phyloP scores from a whole-genome alignment of 1,140 invertebrate genomes.

The Mesaphorura yosii region DNA sequence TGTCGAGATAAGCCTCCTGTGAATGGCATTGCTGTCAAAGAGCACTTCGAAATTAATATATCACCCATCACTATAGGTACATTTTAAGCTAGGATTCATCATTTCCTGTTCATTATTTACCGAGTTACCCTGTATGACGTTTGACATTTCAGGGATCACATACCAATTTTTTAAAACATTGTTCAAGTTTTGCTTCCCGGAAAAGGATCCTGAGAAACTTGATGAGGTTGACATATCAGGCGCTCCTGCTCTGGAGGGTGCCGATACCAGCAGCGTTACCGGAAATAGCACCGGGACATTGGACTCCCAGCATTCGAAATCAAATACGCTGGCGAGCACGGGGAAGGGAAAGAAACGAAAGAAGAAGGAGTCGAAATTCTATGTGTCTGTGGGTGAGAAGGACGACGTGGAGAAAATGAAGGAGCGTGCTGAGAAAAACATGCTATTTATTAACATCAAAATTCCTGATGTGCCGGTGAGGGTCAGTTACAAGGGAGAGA shows the following conservation, averaged over 20 bases:
- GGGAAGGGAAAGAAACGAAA: slow-evolving; percentile 42
- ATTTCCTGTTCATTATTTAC: background rate
- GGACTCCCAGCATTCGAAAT: slow-evolving; percentile 6
- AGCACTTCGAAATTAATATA: slow-evolving; percentile 95
- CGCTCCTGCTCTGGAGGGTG: slow-evolving; percentile 38
- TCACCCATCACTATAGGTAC: slow-evolving; percentile 80
- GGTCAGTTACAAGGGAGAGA: slow-evolving; percentile 94
- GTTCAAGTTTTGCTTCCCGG: slow-evolving; percentile 98
- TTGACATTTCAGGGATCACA: slow-evolving; percentile 58
- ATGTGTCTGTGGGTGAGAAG: slow-evolving; percentile 61
- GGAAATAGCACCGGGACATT: slow-evolving; percentile 5
- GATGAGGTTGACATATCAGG: slow-evolving; percentile 54
- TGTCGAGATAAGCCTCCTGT: slow-evolving; percentile 83
- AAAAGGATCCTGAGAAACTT: slow-evolving; percentile 71
- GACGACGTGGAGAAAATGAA: slow-evolving; percentile 99
- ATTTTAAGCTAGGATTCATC: background rate
- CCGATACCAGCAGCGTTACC: slow-evolving; percentile 11
- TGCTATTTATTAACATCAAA: slow-evolving; percentile 96
- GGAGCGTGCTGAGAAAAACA: slow-evolving; percentile 95
- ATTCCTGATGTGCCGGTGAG: slow-evolving; percentile 91
- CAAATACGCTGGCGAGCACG: slow-evolving; percentile 21
- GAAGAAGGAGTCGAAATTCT: slow-evolving; percentile 72
- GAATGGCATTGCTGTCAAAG: slow-evolving; percentile 94
- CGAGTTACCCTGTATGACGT: too few species aligned
- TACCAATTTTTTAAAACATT: slow-evolving; percentile 96